phyloP scores from a whole-genome alignment of 2,113 vertebrate genomes.

The Pithys albifrons region DNA sequence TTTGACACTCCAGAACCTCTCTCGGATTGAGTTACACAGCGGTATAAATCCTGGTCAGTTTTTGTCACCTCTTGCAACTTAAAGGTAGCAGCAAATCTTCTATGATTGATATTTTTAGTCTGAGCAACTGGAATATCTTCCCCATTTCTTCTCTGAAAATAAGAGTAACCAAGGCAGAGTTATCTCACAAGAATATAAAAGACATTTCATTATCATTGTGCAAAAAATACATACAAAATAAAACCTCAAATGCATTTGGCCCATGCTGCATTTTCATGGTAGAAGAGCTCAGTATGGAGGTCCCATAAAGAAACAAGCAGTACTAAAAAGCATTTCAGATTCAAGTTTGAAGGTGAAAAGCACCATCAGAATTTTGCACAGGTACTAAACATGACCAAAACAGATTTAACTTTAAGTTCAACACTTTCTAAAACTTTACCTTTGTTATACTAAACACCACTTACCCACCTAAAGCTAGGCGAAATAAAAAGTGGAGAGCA shows the following conservation, averaged over 20 bases:
- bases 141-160: constrained; percentile 88
- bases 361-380: not conserved
- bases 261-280: fast-evolving
- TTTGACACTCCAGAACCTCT: constrained; percentile 96
- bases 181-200: not conserved
- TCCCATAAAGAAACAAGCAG: not conserved
- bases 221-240: not conserved
- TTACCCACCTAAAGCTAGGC: not conserved
- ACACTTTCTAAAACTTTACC: not conserved
- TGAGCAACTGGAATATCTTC: constrained; percentile 96
- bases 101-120: constrained; percentile 98
- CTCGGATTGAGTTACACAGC: constrained; percentile 96
- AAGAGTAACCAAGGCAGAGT: constrained; percentile 46
- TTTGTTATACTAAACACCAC: not conserved
- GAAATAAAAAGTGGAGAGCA: constrained; percentile 1
- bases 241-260: not conserved
- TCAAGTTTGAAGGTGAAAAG: not conserved
- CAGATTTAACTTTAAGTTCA: not conserved
- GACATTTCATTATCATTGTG: not conserved
- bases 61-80: constrained; percentile 92
- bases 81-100: constrained; percentile 96
- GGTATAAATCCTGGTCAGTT: constrained; percentile 94
- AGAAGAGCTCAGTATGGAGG: not conserved
- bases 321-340: not conserved
- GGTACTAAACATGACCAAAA: not conserved